Conservation (phyloP, 2,888 invertebrate genomes). For the Cyclophora albipunctata region DNA sequence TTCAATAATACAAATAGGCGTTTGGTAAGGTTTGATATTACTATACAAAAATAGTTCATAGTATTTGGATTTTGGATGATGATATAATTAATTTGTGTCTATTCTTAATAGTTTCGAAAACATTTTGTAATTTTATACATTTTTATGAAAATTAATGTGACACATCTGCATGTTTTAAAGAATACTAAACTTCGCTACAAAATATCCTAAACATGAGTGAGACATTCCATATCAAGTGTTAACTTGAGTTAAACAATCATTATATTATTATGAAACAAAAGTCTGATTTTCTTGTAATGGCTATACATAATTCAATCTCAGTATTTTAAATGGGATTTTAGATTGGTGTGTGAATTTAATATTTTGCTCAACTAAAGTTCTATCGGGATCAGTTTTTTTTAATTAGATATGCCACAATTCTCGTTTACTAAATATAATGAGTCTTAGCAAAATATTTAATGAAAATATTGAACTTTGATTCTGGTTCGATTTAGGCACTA, state of each 20-base stretch:
- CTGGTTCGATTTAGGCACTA: too few species aligned
- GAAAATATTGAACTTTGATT: too few species aligned
- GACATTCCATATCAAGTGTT: slow-evolving; percentile 72
- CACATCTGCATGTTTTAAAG: slow-evolving; percentile 55
- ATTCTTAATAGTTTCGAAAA: slow-evolving; percentile 57
- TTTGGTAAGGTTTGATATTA: slow-evolving; percentile 63
- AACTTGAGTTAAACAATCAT: slow-evolving; percentile 15
- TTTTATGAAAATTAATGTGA: slow-evolving; percentile 67
- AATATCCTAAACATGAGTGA: slow-evolving; percentile 63
- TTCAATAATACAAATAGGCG: slow-evolving; percentile 45
- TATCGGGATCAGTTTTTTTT: neutral
- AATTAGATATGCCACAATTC: neutral
- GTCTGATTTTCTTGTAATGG: neutral
- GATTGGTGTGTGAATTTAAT: too few species aligned
- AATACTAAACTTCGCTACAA: slow-evolving; percentile 31
- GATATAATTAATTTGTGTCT: slow-evolving; percentile 46
- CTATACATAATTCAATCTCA: neutral
- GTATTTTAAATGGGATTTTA: neutral
- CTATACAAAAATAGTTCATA: slow-evolving; percentile 53
- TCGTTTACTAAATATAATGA: too few species aligned
- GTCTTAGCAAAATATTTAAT: too few species aligned
- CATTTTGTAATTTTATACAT: slow-evolving; percentile 74
- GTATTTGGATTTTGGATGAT: slow-evolving; percentile 32
- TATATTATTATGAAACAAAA: neutral
- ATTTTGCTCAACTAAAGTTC: slow-evolving; percentile 1